Evolutionary conservation across 2,113 vertebrate species (phyloP).

Genomic region (Larimichthys crocea): DNA sequence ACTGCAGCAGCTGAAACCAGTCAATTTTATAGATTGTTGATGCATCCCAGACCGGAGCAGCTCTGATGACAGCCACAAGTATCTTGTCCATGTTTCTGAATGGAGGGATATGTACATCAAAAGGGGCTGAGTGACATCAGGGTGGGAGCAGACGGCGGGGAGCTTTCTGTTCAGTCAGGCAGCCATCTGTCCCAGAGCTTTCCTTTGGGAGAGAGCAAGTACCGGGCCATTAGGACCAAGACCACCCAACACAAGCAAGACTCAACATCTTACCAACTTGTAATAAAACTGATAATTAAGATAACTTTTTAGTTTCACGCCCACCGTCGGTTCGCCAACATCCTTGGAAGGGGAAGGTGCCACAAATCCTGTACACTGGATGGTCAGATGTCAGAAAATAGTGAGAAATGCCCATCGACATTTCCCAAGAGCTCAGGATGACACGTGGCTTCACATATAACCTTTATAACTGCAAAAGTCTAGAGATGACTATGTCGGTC

Average conservation of each 20-base stretch:
- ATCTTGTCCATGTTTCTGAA: constrained; percentile 13
- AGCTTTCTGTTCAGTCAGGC: constrained; percentile 19
- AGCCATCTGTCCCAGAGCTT: constrained; percentile 53
- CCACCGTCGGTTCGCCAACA: too few species aligned
- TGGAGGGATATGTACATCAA: constrained; percentile 22
- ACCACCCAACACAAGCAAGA: constrained; percentile 48
- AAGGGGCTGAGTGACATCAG: constrained; percentile 42
- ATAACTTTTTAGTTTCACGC: too few species aligned
- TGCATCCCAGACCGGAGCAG: constrained; percentile 11
- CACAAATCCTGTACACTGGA: too few species aligned
- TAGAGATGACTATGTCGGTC: background rate
- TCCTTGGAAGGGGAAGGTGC: too few species aligned
- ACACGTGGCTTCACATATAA: too few species aligned
- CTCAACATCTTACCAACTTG: background rate
- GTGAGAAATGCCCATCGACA: background rate
- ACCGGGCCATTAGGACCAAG: constrained; percentile 26
- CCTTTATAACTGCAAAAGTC: too few species aligned
- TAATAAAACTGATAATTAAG: background rate
- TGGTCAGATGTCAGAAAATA: background rate
- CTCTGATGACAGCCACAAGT: constrained; percentile 26
- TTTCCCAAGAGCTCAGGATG: too few species aligned
- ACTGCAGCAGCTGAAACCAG: constrained; percentile 13
- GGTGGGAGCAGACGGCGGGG: constrained; percentile 38
- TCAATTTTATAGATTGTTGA: constrained; percentile 33
- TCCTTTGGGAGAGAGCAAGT: constrained; percentile 38